Percentiles rank a stretch among this genome's conserved stretches.
Evolutionary conservation across 2,888 invertebrate species (phyloP).

Genomic region (Mantis religiosa): DNA sequence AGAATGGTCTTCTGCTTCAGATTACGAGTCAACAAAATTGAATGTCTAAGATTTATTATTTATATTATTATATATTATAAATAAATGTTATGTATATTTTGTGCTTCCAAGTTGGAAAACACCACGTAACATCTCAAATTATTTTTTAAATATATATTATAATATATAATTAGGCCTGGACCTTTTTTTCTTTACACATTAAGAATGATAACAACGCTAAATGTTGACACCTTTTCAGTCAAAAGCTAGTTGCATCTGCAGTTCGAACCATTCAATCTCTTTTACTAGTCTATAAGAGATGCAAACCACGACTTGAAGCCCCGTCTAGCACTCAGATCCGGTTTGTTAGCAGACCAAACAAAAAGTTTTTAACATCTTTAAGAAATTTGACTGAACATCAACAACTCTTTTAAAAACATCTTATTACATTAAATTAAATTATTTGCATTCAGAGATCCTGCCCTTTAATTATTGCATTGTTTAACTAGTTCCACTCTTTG

Average conservation of each 20-base stretch:
- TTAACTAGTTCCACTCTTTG: conserved; percentile 12
- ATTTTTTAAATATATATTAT: conserved; percentile 33
- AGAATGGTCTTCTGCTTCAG: conserved; percentile 25
- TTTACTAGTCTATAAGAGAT: neutral
- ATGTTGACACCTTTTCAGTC: conserved; percentile 33
- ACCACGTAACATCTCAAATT: conserved; percentile 25
- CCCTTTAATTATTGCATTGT: conserved; percentile 23
- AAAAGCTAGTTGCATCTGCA: conserved; percentile 32
- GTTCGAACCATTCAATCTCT: neutral
- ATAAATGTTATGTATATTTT: conserved; percentile 26
- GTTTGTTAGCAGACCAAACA: conserved; percentile 20
- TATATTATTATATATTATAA: conserved; percentile 28
- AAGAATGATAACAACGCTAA: conserved; percentile 34
- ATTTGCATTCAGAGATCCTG: conserved; percentile 22
- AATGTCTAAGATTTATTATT: conserved; percentile 29
- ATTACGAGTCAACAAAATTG: conserved; percentile 29
- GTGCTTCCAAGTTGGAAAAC: conserved; percentile 24
- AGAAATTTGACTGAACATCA: conserved; percentile 24
- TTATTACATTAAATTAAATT: conserved; percentile 21
- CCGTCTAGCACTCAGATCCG: conserved; percentile 14
- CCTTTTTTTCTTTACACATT: conserved; percentile 33
- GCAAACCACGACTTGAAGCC: neutral
- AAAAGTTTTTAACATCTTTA: conserved; percentile 18
- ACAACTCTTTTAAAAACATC: conserved; percentile 22
- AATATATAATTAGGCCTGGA: conserved; percentile 39